phyloP scores from a whole-genome alignment of 2,888 invertebrate genomes.

The Drosophila tanythrix region DNA sequence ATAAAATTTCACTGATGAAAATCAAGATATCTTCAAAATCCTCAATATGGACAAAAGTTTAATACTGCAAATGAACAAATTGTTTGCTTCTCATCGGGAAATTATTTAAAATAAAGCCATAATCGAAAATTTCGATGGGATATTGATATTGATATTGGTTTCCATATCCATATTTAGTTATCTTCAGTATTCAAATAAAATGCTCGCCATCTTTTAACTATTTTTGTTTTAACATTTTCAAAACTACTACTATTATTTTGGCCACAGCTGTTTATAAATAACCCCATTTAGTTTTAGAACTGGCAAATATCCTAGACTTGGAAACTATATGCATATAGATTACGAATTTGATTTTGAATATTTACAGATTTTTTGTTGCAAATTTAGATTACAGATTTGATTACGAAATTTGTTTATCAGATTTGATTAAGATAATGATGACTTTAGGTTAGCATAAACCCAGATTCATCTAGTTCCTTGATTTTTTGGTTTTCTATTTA shows the following conservation, averaged over 20 bases:
- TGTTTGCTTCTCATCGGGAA: neutral
- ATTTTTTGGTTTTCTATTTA: neutral
- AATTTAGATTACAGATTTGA: neutral
- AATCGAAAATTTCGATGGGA: fast-evolving
- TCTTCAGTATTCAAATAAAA: neutral
- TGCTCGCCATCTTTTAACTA: neutral
- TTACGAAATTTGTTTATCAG: neutral
- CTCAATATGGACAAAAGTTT: neutral
- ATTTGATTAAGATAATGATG: neutral
- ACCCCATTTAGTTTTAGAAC: neutral
- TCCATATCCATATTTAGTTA: neutral
- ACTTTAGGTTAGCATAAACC: neutral
- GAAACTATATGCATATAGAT: neutral
- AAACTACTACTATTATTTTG: neutral
- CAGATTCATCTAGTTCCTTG: neutral
- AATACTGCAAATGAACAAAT: neutral
- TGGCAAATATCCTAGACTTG: neutral
- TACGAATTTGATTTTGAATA: neutral
- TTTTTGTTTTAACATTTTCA: neutral
- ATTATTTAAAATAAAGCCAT: neutral
- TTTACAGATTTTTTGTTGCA: no score
- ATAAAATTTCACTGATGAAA: neutral
- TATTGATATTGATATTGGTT: neutral
- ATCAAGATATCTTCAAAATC: neutral
- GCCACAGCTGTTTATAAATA: neutral